Evolutionary conservation across 2,888 invertebrate species (phyloP).

Genomic region (Uropetala carovei): DNA sequence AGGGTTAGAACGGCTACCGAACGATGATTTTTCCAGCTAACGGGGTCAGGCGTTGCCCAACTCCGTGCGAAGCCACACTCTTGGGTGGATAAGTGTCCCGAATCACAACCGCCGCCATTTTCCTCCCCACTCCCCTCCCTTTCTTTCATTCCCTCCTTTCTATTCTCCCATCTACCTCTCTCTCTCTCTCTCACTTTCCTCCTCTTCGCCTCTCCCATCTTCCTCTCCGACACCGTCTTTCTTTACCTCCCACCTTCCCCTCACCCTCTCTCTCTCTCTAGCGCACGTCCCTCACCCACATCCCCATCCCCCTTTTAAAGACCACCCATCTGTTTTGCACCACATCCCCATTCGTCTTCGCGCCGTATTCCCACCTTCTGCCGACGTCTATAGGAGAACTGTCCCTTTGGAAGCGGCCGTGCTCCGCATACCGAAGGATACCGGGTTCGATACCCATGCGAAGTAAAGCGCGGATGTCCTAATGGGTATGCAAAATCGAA

Average conservation of each 20-base stretch:
- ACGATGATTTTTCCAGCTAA: slow-evolving; percentile 39
- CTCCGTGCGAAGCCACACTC: not conserved
- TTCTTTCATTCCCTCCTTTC: not conserved
- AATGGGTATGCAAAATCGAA: not conserved
- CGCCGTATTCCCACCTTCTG: not conserved
- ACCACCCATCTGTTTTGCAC: not conserved
- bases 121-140: not conserved
- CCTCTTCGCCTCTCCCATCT: not conserved
- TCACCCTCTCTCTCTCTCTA: not conserved
- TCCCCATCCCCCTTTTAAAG: not conserved
- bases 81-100: slow-evolving; percentile 6
- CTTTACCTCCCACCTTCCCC: not conserved
- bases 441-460: not conserved
- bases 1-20: not conserved
- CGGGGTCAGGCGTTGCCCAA: slow-evolving; percentile 54
- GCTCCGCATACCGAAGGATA: not conserved
- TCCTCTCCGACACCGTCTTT: not conserved
- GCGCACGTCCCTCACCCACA: not conserved
- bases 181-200: not conserved
- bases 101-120: slow-evolving; percentile 22
- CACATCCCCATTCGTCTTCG: not conserved
- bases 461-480: not conserved
- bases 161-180: not conserved
- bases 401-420: not conserved
- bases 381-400: not conserved